Percentiles rank a stretch among this genome's conserved stretches.
Conservation (phyloP, 1,140 invertebrate species). For the Aphidius ervi region DNA sequence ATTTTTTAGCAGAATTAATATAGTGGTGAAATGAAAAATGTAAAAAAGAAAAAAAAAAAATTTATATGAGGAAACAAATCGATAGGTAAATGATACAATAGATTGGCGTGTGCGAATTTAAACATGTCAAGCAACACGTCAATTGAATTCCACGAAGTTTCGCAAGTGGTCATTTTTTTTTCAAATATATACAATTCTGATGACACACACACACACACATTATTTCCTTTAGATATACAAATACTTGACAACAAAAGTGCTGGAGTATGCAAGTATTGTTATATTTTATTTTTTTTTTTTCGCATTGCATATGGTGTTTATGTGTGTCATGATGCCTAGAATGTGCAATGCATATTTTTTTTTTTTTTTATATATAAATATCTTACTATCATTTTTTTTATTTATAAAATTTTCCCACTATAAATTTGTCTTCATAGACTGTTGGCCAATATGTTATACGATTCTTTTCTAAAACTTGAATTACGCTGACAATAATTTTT, state of each 20-base stretch:
- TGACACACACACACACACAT: constrained; percentile 28
- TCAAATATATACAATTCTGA: constrained; percentile 26
- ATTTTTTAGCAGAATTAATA: too few relatives aligned
- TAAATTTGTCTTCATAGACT: neutral
- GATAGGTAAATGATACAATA: too few relatives aligned
- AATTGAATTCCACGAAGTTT: constrained; percentile 13
- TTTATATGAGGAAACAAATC: too few relatives aligned
- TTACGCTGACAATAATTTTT: constrained; percentile 40
- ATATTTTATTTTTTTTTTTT: neutral
- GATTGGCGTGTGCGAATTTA: too few relatives aligned
- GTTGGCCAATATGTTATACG: constrained; percentile 40
- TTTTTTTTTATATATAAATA: constrained; percentile 12
- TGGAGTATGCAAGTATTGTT: constrained; percentile 34
- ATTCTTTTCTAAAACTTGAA: constrained; percentile 39
- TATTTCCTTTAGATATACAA: constrained; percentile 16
- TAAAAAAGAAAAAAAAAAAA: too few relatives aligned
- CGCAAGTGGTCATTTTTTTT: constrained; percentile 10
- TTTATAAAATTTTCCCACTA: too few relatives aligned
- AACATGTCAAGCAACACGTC: neutral
- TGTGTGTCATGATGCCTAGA: constrained; percentile 36
- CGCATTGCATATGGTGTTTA: constrained; percentile 26
- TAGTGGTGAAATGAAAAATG: too few relatives aligned
- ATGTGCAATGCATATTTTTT: constrained; percentile 31
- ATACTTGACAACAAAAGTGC: constrained; percentile 32
- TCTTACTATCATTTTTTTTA: too few relatives aligned